Evolutionary conservation across 2,797 vertebrate species (phyloP).

Genomic region (Scolopax bukidnonensis): DNA sequence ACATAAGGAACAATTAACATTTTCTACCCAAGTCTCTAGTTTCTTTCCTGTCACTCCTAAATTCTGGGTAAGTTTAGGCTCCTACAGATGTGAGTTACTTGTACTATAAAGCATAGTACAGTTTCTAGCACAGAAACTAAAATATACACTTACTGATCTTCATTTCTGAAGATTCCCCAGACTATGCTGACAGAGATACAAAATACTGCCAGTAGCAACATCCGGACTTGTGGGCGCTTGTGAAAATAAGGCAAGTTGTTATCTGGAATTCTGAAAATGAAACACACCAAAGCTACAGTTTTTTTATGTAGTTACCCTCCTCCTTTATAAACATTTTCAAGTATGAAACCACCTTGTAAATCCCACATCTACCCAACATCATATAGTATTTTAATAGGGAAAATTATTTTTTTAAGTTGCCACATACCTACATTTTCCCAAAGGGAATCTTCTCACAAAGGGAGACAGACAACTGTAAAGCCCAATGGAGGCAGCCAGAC

Average conservation of each 20-base stretch:
- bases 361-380: neutral
- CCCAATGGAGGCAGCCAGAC: conserved; percentile 91
- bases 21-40: neutral
- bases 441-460: conserved; percentile 88
- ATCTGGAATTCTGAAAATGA: conserved; percentile 84
- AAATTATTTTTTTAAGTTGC: neutral
- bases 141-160: conserved; percentile 89
- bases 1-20: neutral
- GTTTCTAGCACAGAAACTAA: neutral
- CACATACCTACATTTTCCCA: conserved; percentile 90
- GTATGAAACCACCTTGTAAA: neutral
- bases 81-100: neutral
- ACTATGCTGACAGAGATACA: conserved; percentile 87
- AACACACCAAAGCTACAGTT: neutral
- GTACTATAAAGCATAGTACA: neutral
- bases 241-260: conserved; percentile 93
- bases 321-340: neutral
- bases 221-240: conserved; percentile 90
- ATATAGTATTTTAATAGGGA: too few relatives aligned
- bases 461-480: conserved; percentile 95
- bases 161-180: conserved; percentile 94
- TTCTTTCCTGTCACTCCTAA: neutral
- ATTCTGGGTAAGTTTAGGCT: neutral
- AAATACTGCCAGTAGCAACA: conserved; percentile 86
- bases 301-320: neutral